These are phyloP conservation scores for Temnothorax unifasciatus DNA, from an alignment of 2,888 invertebrate genomes.

Conservation along the genomic window DNA sequence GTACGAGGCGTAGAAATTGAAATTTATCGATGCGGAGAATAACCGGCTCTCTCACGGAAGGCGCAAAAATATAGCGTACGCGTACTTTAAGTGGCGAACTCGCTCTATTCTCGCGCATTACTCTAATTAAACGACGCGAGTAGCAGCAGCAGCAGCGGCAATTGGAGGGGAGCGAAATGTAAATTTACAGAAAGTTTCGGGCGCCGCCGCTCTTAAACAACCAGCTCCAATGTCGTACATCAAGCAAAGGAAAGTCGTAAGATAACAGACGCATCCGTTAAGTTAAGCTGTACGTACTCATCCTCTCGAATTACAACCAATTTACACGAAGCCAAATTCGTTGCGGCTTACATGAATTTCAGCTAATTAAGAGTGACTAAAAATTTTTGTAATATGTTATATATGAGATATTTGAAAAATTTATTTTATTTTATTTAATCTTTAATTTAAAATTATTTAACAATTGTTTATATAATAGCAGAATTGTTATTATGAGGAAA, in stretches of 20 bases:
- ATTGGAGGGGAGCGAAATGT: slow-evolving; percentile 29
- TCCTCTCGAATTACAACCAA: slow-evolving; percentile 30
- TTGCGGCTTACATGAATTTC: background rate
- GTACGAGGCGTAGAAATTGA: slow-evolving; percentile 49
- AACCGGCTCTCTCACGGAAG: slow-evolving; percentile 14
- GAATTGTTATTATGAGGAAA: background rate
- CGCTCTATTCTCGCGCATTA: slow-evolving; percentile 51
- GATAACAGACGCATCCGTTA: slow-evolving; percentile 40
- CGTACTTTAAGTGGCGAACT: slow-evolving; percentile 45
- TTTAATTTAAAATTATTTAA: background rate
- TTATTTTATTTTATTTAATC: background rate
- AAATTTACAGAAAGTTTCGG: slow-evolving; percentile 54
- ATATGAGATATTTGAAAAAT: background rate
- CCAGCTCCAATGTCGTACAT: slow-evolving; percentile 40
- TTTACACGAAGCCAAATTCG: slow-evolving; percentile 1
- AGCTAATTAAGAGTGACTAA: background rate
- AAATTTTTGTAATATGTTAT: background rate
- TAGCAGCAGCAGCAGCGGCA: background rate
- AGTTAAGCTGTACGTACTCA: slow-evolving; percentile 6
- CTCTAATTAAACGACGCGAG: slow-evolving; percentile 53
- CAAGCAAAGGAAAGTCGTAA: slow-evolving; percentile 45
- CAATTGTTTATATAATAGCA: background rate
- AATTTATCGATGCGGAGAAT: slow-evolving; percentile 45
- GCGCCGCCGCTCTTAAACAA: slow-evolving; percentile 41
- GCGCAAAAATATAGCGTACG: slow-evolving; percentile 47